Base-by-base conservation (phyloP, 2,888 invertebrate genomes). In the Carterocephalus palaemon region DNA sequence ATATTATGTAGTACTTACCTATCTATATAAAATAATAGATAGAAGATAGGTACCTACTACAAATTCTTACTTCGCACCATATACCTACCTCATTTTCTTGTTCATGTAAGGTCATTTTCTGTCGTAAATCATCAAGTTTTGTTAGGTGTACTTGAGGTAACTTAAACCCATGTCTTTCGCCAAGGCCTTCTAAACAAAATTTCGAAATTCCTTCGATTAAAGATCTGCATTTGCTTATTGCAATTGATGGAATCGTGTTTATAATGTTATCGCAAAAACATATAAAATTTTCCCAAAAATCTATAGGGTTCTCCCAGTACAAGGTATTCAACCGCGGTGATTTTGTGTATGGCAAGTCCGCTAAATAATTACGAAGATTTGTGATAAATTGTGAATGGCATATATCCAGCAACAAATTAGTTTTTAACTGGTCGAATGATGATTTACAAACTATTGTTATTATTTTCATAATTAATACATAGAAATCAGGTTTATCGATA, bases 221-320 rank as follows among this genome's bases (percentile, higher is more conserved):
- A 7, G 74, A 63, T 42, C 78, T 67, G 48, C 75, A 80, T 51
- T 62, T 78, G 9, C 58, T 66, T 22, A 70, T 46, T 9, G 83
- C 78, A 3, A 67, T 64, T 5, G 75, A 63, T 4, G 83, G 82
- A 1, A 71, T 70, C n/a, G 70, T 58, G 13, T 67, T 65, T 2
- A 81, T 60, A 12, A 89, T 59, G 33, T 66, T 67, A 42, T 80
- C 74, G 43, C 67, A 71, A 54, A 82, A 74, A 8, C 32, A 51
- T 22, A 79, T 52, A 8, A 77, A 71, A 52, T 80, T 70, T 8
- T 51, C 47, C 84, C 84, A 84, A 65, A 84, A 84, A 10, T 58
- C 57, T n/a, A 53, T 55, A 52, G 63, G 69, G 36, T 76, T 57
- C 4, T 64, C 61, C 82, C 83, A 84, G 49, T 83, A 84, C 40